Evolutionary conservation across 2,113 vertebrate genomes (phyloP), one percentile per base, ranked within the genome.

Genomic region (Isichthys henryi): DNA sequence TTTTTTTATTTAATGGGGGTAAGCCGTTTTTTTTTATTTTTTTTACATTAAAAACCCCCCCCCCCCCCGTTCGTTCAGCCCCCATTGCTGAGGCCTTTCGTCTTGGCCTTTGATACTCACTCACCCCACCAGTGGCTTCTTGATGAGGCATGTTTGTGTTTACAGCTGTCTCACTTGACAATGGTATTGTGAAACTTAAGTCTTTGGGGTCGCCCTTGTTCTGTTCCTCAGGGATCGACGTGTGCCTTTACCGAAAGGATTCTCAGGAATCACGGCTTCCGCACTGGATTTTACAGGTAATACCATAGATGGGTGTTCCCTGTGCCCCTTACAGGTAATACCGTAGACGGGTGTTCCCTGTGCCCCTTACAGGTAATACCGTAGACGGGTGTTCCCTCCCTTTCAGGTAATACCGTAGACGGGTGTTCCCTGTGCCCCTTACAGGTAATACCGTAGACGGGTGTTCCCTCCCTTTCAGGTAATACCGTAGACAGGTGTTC

Each of bases 201-300:
- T 70, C n/a, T 31, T 27, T 31, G n/a, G 11, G n/a, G 31, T 70
- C 62, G 0, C n/a, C n/a, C 62, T 31, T 11, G 62, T 70, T 70
- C 62, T 27, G 1, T 0, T 21, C 58, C 84, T 35, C 91, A 99
- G 98, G 98, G 98, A 0, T 98, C 98, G 0, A 97, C 96, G 0
- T 99, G 98, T 19, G 98, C 98, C 5, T 99, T 99, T 92, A 96
- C 97, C 0, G 98, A 99, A 88, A 91, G 95, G 21, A 97, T 99
- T 92, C 94, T 99, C 19, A 97, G 97, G 70, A 95, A 90, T 93
- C 97, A 97, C 0, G 98, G 98, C 77, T 96, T 99, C 91, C 97
- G 97, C 87, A 99, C 98, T 0, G 98, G 98, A 90, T 99, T 99
- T 91, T 99, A 98, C 95, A 99, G 98, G 98, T 99, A 95, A 39